Base-by-base conservation (phyloP, 2,888 invertebrate species). In the Cyrtodaria siliqua region DNA sequence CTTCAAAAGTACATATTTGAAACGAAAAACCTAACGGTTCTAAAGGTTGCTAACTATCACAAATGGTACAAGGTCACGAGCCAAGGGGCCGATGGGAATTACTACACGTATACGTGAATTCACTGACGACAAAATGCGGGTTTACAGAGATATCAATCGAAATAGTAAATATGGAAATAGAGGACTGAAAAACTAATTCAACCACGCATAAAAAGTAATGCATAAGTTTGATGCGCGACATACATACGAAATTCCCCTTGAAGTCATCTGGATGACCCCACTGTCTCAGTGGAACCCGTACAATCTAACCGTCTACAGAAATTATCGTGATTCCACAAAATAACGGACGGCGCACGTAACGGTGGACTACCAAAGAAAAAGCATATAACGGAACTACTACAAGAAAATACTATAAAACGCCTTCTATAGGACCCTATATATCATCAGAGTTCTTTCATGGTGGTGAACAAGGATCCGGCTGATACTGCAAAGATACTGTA, bases 191-290 rank as follows among this genome's bases (percentile, higher is more conserved):
- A 6, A 64, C 59, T 8, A 55, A 77, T 50, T n/a, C 20, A 9
- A 60, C 59, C 14, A 56, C 64, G n/a, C 78, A 79, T 33, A 60
- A 70, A 16, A 68, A 70, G 26, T 61, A 74, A 1, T 84, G 82
- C 64, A 55, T 8, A 80, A 52, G 2, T 64, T 78, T 8, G 52
- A 68, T 8, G 66, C 82, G 29, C 61, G 83, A 57, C 79, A 82
- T 42, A 79, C 89, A 0, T 90, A 89, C 53, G 90, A 90, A 20
- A 86, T 91, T 16, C 91, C 91, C 0, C 70, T 91, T 20, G 91
- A 91, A 66, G 77, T 91, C 16, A 79, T 90, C 44, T 91, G 85
- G 84, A 24, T 85, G 57, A 91, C 89, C 0, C 91, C 91, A 4
- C 74, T 91, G 23, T 74, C 71, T 24, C 69, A 56, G 18, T 91